Evolutionary conservation across 1,140 invertebrate species (phyloP), one percentile per base, ranked within the genome.

Genomic region (Lordiphosa mommai): DNA sequence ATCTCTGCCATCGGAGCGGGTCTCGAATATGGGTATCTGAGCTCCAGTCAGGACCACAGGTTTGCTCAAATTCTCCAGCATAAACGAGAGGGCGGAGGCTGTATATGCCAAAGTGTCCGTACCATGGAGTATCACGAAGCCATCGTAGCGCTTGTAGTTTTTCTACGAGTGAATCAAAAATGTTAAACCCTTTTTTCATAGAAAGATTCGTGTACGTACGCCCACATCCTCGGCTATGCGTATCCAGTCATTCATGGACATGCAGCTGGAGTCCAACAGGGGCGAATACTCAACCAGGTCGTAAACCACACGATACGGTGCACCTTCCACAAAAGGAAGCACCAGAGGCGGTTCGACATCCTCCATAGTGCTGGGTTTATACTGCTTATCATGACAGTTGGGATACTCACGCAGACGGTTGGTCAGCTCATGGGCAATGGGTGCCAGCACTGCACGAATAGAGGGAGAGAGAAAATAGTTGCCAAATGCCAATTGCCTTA

Each of bases 71-170:
- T 96, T 94, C 85, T 99, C 96, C 80, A 99, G 90, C 95, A 99
- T 99, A 85, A 98, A 99, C 0, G 97, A 97, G 0, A 99, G 88
- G 0, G 96, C 95, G 0, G 97, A 97, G 0, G 97, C 96, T 0
- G 98, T 98, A 87, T 99, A 99, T 4, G 96, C 93, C 68, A 99
- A 91, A 0, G 98, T 99, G 89, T 99, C 98, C 0, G 98, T 99
- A 3, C 98, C 98, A 84, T 99, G 98, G 0, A 99, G 91, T 1
- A 99, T 92, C 0, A 99, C 96, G 87, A 99, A 99, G 0, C 97
- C 97, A 86, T 98, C 96, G 79, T 93, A 98, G 13, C 91, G 88
- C 55, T 95, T 91, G 73, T 98, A 97, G 6, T 91, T 92, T 89
- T 92, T 91, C 94, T 96, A 72, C 0, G 90, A 48, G n/a, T 89